Conservation (phyloP, 2,797 vertebrate species). For the Rhinogobio ventralis region DNA sequence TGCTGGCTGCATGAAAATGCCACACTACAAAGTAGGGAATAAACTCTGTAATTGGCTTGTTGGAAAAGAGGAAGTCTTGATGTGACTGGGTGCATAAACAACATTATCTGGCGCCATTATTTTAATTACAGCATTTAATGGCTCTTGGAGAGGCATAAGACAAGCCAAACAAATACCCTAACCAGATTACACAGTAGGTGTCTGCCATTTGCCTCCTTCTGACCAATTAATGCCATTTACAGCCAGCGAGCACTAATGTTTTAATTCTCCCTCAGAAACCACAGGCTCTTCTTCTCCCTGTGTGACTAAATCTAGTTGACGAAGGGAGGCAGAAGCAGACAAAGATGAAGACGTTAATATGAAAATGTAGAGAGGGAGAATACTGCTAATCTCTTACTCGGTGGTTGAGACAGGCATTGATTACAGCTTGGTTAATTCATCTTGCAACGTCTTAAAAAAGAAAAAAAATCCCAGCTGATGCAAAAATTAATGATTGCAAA, state of each 20-base stretch:
- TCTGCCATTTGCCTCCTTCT: slow-evolving; percentile 45
- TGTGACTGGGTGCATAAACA: slow-evolving; percentile 53
- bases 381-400: slow-evolving; percentile 37
- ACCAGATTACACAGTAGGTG: slow-evolving; percentile 63
- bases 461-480: not conserved
- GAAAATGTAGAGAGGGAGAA: slow-evolving; percentile 30
- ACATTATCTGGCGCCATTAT: slow-evolving; percentile 43
- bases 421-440: slow-evolving; percentile 20
- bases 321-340: not conserved
- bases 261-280: slow-evolving; percentile 52
- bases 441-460: not conserved
- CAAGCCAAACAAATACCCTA: slow-evolving; percentile 60
- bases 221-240: slow-evolving; percentile 56
- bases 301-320: slow-evolving; percentile 45
- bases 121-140: slow-evolving; percentile 61
- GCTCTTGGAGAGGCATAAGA: slow-evolving; percentile 51
- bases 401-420: slow-evolving; percentile 14
- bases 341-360: slow-evolving; percentile 33
- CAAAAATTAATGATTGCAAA: slow-evolving; percentile 10
- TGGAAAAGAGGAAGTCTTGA: slow-evolving; percentile 31
- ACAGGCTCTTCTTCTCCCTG: slow-evolving; percentile 21
- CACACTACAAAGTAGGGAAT: not conserved
- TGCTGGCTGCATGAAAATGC: not conserved
- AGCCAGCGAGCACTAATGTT: slow-evolving; percentile 51
- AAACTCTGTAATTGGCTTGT: slow-evolving; percentile 6